Evolutionary conservation across 2,113 vertebrate species (phyloP), one percentile per base, ranked within the genome.

Genomic region (Fregetta grallaria): DNA sequence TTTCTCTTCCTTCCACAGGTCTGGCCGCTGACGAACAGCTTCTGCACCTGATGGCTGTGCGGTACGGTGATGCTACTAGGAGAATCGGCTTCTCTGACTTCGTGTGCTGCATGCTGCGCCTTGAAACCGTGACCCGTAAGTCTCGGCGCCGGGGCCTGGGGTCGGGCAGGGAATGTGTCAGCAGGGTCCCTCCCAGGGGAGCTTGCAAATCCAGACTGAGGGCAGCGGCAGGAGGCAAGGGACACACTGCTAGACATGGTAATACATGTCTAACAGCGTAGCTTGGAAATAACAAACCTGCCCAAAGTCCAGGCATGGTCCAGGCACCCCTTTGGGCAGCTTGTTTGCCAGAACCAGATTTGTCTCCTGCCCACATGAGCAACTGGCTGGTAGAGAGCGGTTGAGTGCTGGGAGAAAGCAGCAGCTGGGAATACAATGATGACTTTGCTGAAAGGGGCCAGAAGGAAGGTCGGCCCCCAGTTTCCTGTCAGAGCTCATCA

Each of bases 41-140:
- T 26, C 92, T 98, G 87, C 81, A 1, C 4, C 97, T 98, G 74
- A 53, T 98, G 96, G 3, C 11, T 11, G 63, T 98, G 52, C 92
- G 98, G 17, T 98, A 98, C 1, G 86, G 98, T 0, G 62, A 98
- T 36, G 44, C 62, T 4, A 0, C 7, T 0, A 73, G 96, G 52
- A 95, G 32, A n/a, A 20, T 98, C 2, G 96, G 94, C 86, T 97
- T 98, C 86, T 78, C 95, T 1, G 98, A 98, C 93, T 97, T 98
- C 3, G 80, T 95, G 53, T 98, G 96, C 90, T 97, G 98, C 80
- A 97, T 98, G 96, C 91, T 98, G 50, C 97, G 97, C 6, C 96
- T 98, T 1, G 96, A 98, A 84, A 97, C 94, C 71, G 93, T 98
- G 98, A 81, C 56, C 91, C 34, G 98, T 98, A 92, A 98, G 98